Conservation (phyloP, 2,888 invertebrate genomes). For the Octonoba sinensis region DNA sequence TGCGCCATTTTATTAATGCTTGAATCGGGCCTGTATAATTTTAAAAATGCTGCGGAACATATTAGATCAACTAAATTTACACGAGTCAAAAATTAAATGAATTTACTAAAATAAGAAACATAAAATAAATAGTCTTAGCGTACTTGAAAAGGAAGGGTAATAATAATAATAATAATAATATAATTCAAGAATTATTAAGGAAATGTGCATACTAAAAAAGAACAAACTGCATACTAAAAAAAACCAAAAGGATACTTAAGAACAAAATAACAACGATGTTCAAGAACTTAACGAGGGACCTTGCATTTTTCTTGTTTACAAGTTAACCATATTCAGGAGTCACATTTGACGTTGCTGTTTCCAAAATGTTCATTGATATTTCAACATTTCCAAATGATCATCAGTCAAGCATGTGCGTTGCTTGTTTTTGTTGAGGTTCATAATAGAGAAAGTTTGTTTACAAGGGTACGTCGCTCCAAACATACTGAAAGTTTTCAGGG, state of each 20-base stretch:
- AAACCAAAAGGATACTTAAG: neutral
- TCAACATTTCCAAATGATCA: conserved; percentile 1
- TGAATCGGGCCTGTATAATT: neutral
- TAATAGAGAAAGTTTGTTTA: conserved; percentile 1
- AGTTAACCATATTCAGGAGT: neutral
- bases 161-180: neutral
- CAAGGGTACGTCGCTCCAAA: neutral
- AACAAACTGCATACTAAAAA: neutral
- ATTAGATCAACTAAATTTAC: conserved; percentile 2
- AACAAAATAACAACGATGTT: neutral
- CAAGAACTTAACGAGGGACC: neutral
- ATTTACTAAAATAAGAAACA: neutral
- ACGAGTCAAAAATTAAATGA: neutral
- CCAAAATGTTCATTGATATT: too few species aligned
- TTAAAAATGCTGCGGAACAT: neutral
- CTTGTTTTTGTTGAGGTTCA: conserved; percentile 2
- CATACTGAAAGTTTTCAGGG: neutral
- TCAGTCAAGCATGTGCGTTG: conserved; percentile 1
- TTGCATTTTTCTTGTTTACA: neutral
- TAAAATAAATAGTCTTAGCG: neutral
- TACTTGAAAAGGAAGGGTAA: neutral
- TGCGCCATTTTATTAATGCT: too few species aligned
- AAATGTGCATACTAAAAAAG: neutral
- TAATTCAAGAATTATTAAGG: neutral
- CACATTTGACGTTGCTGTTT: neutral